Evolutionary conservation across 2,113 vertebrate genomes (phyloP).

Genomic region (Rousettus leschenaultii): DNA sequence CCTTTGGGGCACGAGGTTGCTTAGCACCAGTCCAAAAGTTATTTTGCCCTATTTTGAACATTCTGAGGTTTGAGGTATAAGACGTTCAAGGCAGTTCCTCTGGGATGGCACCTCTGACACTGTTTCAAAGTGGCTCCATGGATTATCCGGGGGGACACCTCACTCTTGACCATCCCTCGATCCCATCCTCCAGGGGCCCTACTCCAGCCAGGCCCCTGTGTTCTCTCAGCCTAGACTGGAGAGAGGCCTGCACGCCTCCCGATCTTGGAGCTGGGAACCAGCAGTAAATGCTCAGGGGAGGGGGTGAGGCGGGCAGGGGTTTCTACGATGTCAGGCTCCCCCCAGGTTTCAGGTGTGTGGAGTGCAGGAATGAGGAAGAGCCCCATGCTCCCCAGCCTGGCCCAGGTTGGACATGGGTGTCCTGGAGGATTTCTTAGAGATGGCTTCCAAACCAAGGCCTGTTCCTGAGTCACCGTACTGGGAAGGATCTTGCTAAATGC

Average conservation of each 20-base stretch:
- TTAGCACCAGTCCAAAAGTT: not conserved
- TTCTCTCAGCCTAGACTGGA: not conserved
- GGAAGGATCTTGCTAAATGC: not conserved
- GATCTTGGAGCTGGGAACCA: not conserved
- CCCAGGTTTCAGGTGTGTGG: not conserved
- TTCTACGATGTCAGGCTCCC: accelerated
- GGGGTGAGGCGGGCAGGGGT: not conserved
- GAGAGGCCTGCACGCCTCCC: not conserved
- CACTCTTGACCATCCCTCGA: accelerated
- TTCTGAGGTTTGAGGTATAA: not conserved
- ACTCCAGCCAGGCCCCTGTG: accelerated
- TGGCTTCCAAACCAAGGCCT: not conserved
- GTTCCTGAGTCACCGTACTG: not conserved
- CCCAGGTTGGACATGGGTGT: not conserved
- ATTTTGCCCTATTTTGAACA: too few species aligned
- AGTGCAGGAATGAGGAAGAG: not conserved
- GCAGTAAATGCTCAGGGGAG: not conserved
- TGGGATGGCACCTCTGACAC: not conserved
- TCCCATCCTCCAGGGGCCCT: not conserved
- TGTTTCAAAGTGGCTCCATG: not conserved
- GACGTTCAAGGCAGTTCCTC: too few species aligned
- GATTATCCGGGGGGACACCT: not conserved
- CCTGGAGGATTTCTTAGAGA: not conserved
- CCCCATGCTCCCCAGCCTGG: not conserved
- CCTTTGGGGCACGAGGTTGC: not conserved